These are phyloP conservation scores for Chloroclysta siterata DNA, from an alignment of 2,888 invertebrate species.

Conservation along the genomic window DNA sequence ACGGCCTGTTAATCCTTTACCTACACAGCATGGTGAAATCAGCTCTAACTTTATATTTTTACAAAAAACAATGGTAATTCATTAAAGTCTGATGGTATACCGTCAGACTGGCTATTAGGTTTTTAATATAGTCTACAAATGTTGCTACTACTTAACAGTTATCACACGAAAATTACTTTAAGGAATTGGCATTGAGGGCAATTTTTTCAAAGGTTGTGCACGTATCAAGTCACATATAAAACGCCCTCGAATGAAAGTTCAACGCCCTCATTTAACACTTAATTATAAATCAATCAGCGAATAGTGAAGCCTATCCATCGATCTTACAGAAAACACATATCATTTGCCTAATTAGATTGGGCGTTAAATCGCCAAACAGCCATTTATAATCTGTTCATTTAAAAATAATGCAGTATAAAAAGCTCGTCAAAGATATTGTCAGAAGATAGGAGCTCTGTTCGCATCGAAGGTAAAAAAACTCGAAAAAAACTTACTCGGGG, in stretches of 20 bases:
- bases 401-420: constrained; percentile 83
- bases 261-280: constrained; percentile 34
- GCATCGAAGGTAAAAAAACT: constrained; percentile 73
- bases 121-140: no score
- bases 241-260: constrained; percentile 19
- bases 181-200: no score
- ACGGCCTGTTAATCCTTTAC: no score
- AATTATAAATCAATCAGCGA: constrained; percentile 72
- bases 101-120: no score
- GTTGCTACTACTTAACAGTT: no score
- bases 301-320: constrained; percentile 62
- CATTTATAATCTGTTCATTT: constrained; percentile 85
- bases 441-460: constrained; percentile 80
- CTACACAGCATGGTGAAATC: no score
- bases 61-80: no score
- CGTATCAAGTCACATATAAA: no score
- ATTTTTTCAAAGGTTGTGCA: no score
- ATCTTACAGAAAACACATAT: constrained; percentile 80
- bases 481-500: constrained; percentile 79
- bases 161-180: no score
- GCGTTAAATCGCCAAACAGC: constrained; percentile 85
- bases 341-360: constrained; percentile 85
- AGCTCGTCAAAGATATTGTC: constrained; percentile 85
- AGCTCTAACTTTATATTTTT: no score
- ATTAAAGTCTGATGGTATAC: no score